Conservation (phyloP, 2,113 vertebrate genomes). For the Colaptes auratus region DNA sequence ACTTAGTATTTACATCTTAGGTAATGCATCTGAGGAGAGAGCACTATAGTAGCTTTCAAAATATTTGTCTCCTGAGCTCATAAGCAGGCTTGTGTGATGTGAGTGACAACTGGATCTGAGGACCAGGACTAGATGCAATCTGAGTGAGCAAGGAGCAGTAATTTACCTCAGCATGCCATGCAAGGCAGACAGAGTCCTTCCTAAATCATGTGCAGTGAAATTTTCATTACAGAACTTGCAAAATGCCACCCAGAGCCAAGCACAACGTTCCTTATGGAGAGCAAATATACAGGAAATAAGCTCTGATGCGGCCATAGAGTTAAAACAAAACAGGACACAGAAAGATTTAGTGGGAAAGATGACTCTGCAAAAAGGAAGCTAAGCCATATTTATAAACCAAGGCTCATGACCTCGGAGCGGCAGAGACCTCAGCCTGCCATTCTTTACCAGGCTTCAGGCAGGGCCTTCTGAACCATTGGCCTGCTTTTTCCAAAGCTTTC, state of each 20-base stretch:
- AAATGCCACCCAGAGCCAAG: background rate
- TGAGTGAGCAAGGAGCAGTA: background rate
- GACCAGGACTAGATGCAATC: background rate
- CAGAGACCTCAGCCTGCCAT: background rate
- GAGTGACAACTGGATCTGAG: background rate
- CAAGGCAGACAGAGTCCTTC: background rate
- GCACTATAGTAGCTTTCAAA: background rate
- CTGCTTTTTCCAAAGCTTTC: constrained; percentile 41
- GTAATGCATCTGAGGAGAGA: background rate
- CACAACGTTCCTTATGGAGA: background rate
- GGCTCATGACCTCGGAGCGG: constrained; percentile 1
- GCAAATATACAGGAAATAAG: constrained; percentile 4
- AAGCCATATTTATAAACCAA: constrained; percentile 31
- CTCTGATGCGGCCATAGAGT: background rate
- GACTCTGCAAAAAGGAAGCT: constrained; percentile 60
- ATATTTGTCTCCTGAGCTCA: background rate
- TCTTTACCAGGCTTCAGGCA: constrained; percentile 9
- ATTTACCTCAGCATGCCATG: accelerated
- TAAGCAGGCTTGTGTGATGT: background rate
- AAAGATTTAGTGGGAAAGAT: constrained; percentile 49
- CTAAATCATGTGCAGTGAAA: background rate
- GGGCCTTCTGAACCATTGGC: background rate
- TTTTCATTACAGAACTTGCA: background rate
- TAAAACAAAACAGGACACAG: constrained; percentile 44
- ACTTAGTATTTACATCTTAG: background rate